A percentile compares a stretch with the other conserved stretches of the same genome.
Evolutionary conservation across 2,797 vertebrate genomes (phyloP).

Genomic region (Tapirus indicus): DNA sequence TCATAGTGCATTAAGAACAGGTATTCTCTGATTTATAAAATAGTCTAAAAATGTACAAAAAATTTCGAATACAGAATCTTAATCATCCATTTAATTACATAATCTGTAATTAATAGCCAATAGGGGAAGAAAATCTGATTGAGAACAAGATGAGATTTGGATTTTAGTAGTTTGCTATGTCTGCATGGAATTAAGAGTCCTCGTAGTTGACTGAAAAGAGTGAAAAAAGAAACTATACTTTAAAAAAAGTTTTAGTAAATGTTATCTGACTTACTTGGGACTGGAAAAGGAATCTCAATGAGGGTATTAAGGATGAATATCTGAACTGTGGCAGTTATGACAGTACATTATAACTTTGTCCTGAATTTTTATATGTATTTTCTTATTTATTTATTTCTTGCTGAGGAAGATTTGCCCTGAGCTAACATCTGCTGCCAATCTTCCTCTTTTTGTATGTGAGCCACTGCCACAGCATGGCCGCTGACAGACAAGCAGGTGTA

Average conservation of each 20-base stretch:
- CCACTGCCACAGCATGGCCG: too few relatives aligned
- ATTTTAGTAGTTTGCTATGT: not conserved
- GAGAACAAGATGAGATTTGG: not conserved
- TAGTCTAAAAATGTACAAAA: not conserved
- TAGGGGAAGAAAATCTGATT: not conserved
- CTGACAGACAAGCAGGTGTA: too few relatives aligned
- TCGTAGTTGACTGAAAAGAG: not conserved
- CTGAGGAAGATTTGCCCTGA: too few relatives aligned
- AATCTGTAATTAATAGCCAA: slow-evolving; percentile 28
- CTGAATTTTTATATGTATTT: not conserved
- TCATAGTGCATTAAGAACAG: not conserved
- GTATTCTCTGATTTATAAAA: not conserved
- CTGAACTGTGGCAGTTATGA: not conserved
- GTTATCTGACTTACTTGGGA: not conserved
- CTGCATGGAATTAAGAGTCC: not conserved
- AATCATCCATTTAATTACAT: slow-evolving; percentile 17
- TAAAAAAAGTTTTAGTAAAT: not conserved
- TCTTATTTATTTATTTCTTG: not conserved
- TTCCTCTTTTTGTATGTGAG: too few relatives aligned
- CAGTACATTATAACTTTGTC: not conserved
- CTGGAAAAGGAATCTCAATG: not conserved
- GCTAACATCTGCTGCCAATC: too few relatives aligned
- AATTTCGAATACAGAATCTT: not conserved
- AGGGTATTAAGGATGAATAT: not conserved
- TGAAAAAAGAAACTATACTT: not conserved